Evolutionary conservation across 2,113 vertebrate genomes (phyloP).

Genomic region (Illadopsis cleaveri): DNA sequence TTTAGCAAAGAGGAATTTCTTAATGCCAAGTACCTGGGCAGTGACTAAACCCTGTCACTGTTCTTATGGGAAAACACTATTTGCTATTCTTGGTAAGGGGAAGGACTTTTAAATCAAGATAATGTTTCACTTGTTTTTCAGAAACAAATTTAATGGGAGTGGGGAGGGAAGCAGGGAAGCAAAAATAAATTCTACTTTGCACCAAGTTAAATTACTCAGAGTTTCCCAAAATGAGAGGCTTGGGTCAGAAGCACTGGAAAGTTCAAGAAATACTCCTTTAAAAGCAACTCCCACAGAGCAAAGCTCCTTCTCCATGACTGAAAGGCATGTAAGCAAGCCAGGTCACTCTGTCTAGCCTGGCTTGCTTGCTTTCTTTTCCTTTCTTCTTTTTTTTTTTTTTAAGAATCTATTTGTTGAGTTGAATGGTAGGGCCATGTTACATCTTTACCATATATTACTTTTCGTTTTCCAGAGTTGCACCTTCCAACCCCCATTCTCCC

Average conservation of each 20-base stretch:
- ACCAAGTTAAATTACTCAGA: constrained; percentile 63
- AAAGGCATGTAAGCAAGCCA: constrained; percentile 14
- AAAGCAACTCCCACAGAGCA: constrained; percentile 1
- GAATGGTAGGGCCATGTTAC: background rate
- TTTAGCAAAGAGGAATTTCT: background rate
- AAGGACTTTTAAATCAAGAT: constrained; percentile 44
- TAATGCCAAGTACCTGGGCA: constrained; percentile 3
- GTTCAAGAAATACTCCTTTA: constrained; percentile 40
- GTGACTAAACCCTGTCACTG: background rate
- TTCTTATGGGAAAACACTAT: constrained; percentile 23
- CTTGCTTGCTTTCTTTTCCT: background rate
- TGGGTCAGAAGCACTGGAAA: constrained; percentile 47
- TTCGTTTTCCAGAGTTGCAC: background rate
- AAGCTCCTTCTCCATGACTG: background rate
- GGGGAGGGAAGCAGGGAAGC: constrained; percentile 25
- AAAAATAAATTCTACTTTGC: constrained; percentile 59
- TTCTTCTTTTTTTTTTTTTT: background rate
- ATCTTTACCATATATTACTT: background rate
- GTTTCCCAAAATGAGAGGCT: constrained; percentile 52
- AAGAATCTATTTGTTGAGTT: background rate
- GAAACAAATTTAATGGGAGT: background rate
- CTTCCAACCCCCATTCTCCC: fast-evolving
- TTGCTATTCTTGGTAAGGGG: constrained; percentile 24
- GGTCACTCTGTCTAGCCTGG: background rate
- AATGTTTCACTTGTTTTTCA: constrained; percentile 49